phyloP scores from a whole-genome alignment of 1,140 invertebrate species.

The Bombus vancouverensis region DNA sequence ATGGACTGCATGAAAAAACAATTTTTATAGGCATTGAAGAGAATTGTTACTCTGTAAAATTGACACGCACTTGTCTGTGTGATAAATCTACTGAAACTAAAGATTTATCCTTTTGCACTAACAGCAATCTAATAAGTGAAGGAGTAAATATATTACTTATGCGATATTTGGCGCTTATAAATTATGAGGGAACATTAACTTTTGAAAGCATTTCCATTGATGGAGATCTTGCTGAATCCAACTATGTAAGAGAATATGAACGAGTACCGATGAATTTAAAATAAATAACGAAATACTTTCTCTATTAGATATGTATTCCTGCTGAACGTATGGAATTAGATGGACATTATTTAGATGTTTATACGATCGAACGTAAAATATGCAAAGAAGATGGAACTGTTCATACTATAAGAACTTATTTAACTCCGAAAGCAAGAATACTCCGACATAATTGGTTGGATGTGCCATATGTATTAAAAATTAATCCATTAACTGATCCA shows the following conservation, averaged over 20 bases:
- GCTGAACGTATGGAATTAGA: constrained; percentile 62
- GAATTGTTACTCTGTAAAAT: constrained; percentile 60
- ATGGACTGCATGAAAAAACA: constrained; percentile 65
- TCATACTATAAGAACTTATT: constrained; percentile 60
- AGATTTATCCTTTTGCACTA: constrained; percentile 50
- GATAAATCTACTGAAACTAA: constrained; percentile 47
- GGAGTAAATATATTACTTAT: constrained; percentile 84
- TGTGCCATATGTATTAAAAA: constrained; percentile 66
- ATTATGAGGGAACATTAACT: constrained; percentile 83
- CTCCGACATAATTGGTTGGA: constrained; percentile 67
- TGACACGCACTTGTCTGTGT: constrained; percentile 60
- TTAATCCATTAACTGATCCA: constrained; percentile 62
- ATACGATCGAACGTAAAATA: constrained; percentile 67
- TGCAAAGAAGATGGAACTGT: constrained; percentile 36
- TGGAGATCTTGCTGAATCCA: constrained; percentile 83
- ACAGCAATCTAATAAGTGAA: constrained; percentile 83
- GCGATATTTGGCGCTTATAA: constrained; percentile 83
- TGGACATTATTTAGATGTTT: constrained; percentile 54
- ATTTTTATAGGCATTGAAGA: constrained; percentile 59
- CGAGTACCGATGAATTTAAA: constrained; percentile 6
- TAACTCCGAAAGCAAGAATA: constrained; percentile 68
- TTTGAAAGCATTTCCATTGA: constrained; percentile 84
- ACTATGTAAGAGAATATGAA: constrained; percentile 82
- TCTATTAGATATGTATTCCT: constrained; percentile 57
- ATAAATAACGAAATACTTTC: constrained; percentile 17